Evolutionary conservation across 35 echinoderm and acorn worm genomes (phyloP), one percentile per base, ranked within the genome.

Genomic region (Holothuria glaberrima): DNA sequence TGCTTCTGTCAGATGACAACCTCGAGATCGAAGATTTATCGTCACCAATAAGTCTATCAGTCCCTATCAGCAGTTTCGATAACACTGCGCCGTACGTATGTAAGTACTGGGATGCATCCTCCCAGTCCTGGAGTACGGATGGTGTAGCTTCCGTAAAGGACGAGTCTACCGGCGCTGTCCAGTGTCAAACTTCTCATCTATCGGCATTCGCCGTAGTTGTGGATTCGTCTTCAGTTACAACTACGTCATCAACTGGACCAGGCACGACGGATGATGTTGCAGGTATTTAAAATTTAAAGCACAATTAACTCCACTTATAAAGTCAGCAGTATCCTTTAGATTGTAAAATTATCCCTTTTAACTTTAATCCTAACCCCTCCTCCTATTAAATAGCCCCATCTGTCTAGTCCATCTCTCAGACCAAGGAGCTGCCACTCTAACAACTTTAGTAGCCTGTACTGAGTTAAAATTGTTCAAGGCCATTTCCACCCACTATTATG

Each of bases 61-160:
- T 84, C 13, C 14, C 25, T 18, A 46, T 84, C 14, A 61, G 46
- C 46, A 34, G 27, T 58, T 59, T 59, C 27, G 33, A 22, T 38
- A 27, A 21, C 7, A 30, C 52, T 19, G 59, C 52, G 5, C 12
- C 27, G 0, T 84, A 84, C 28, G 80, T 32, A 26, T 84, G 80
- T 63, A 30, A 33, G 56, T 84, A 84, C 18, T 84, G 56, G 54
- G 57, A 84, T 63, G 80, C 61, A 48, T 22, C 57, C 12, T 58
- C 80, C 0, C 12, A 59, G 9, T 84, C 56, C 14, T 84, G 80
- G 80, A 84, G 59, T 61, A 58, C 80, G 5, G 54, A 84, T 3
- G 80, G 80, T 25, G 80, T 84, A 3, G 31, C 22, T 12, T 58
- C 80, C 20, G 14, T 63, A 31, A 56, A 31, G 9, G 20, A 84